These are phyloP conservation scores for Temnothorax rugatulus DNA, from an alignment of 2,888 invertebrate genomes.

Conservation along the genomic window DNA sequence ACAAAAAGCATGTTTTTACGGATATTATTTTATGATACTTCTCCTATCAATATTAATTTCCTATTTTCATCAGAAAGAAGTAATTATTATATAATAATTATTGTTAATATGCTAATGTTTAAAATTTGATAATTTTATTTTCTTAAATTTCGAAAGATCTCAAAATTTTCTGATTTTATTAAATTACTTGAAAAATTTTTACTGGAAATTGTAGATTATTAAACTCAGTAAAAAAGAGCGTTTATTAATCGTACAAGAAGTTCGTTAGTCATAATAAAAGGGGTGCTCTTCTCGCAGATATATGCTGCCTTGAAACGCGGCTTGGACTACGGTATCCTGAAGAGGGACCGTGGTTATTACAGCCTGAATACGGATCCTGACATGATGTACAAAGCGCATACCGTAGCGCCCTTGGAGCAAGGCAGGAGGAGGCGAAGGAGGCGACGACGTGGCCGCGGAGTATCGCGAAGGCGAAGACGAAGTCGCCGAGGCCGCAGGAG, in stretches of 20 bases:
- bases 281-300: constrained; percentile 56
- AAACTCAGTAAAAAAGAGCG: neutral
- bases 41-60: neutral
- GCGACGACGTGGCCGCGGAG: constrained; percentile 46
- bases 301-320: constrained; percentile 81
- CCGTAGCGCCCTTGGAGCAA: constrained; percentile 41
- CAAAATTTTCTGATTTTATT: neutral
- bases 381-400: constrained; percentile 27
- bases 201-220: neutral
- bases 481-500: constrained; percentile 49
- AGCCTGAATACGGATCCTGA: constrained; percentile 74
- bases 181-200: neutral
- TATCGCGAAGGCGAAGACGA: constrained; percentile 28
- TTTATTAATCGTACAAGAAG: neutral
- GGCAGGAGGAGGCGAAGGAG: constrained; percentile 43
- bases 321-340: constrained; percentile 81
- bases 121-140: neutral
- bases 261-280: neutral
- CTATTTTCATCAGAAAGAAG: neutral
- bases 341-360: constrained; percentile 77
- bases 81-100: neutral
- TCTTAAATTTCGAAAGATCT: neutral
- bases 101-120: neutral
- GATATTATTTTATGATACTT: neutral
- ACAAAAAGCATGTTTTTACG: neutral